Evolutionary conservation across 2,888 invertebrate genomes (phyloP).

Genomic region (Oligia fasciuncula): DNA sequence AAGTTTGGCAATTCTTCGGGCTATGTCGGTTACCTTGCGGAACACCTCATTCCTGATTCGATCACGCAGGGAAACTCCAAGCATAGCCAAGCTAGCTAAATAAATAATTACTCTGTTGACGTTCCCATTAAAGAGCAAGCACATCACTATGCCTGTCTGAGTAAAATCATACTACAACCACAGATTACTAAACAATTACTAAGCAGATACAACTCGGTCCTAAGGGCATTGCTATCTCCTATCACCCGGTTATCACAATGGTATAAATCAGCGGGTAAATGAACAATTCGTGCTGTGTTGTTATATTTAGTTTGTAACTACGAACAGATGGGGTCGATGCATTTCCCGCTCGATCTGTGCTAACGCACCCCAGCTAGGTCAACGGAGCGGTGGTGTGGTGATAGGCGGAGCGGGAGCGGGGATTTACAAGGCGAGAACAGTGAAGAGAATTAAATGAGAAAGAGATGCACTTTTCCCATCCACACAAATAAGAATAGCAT

Average conservation of each 20-base stretch:
- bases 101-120: slow-evolving; percentile 7
- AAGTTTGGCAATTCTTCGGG: too few relatives aligned
- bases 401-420: slow-evolving; percentile 65
- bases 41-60: too few relatives aligned
- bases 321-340: slow-evolving; percentile 73
- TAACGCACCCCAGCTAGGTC: slow-evolving; percentile 75
- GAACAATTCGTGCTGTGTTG: slow-evolving; percentile 33
- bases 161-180: slow-evolving; percentile 1
- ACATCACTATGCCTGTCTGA: background rate
- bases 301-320: slow-evolving; percentile 37
- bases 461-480: too few relatives aligned
- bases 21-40: too few relatives aligned
- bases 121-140: too few relatives aligned
- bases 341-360: slow-evolving; percentile 73
- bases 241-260: slow-evolving; percentile 50
- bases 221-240: slow-evolving; percentile 52
- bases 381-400: slow-evolving; percentile 48
- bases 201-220: slow-evolving; percentile 29
- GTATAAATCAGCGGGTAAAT: slow-evolving; percentile 49
- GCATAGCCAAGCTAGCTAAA: too few relatives aligned
- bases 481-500: too few relatives aligned
- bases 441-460: too few relatives aligned
- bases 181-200: slow-evolving; percentile 38
- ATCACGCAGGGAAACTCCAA: too few relatives aligned
- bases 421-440: background rate